A percentile compares a stretch with the other conserved stretches of the same genome.
phyloP scores from a whole-genome alignment of 2,113 vertebrate genomes.

The Desmodus rotundus region DNA sequence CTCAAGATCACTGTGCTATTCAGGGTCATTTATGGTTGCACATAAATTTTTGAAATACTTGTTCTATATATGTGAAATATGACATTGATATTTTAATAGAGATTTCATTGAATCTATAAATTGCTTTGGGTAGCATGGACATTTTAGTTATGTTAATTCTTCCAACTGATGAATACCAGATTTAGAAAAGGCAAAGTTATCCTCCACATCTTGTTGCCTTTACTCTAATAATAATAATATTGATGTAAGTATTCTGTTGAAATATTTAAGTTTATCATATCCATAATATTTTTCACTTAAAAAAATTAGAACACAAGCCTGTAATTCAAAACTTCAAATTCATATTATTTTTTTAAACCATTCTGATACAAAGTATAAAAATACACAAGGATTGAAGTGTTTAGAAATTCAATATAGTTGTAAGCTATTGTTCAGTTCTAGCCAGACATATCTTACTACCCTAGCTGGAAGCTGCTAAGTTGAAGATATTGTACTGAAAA shows the following conservation, averaged over 20 bases:
- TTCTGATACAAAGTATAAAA: constrained; percentile 28
- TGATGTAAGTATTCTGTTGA: neutral
- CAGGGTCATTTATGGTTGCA: too few relatives aligned
- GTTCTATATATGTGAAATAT: too few relatives aligned
- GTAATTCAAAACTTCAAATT: neutral
- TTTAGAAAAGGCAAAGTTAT: neutral
- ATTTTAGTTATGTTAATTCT: too few relatives aligned
- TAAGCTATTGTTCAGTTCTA: constrained; percentile 39
- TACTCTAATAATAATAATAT: neutral
- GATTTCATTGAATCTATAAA: too few relatives aligned
- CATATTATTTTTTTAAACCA: constrained; percentile 44
- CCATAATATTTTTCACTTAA: neutral
- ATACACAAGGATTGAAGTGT: constrained; percentile 58
- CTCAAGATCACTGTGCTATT: too few relatives aligned
- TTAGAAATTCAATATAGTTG: constrained; percentile 62
- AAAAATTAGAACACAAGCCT: neutral
- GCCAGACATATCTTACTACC: constrained; percentile 55
- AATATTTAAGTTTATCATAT: neutral
- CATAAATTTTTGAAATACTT: too few relatives aligned
- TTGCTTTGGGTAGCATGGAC: too few relatives aligned
- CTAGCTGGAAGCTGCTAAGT: constrained; percentile 43
- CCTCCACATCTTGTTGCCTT: neutral
- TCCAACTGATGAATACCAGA: neutral
- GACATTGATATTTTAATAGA: too few relatives aligned
- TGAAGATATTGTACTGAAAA: constrained; percentile 61